Conservation (phyloP, 1,140 invertebrate genomes). For the Drosophila ficusphila region DNA sequence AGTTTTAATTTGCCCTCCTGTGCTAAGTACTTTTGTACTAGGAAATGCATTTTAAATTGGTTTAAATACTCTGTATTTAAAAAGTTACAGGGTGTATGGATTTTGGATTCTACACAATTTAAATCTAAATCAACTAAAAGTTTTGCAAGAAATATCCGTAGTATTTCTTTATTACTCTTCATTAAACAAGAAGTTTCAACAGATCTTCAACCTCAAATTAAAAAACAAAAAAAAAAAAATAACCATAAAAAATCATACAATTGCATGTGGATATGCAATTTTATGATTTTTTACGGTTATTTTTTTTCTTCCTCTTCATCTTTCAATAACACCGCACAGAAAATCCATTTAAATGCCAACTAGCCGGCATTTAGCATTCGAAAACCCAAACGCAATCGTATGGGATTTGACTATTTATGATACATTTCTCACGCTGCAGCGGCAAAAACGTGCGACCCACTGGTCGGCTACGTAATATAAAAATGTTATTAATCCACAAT, state of each 20-base stretch:
- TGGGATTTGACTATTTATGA: background rate
- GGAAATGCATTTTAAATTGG: constrained; percentile 25
- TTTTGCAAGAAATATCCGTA: too few relatives aligned
- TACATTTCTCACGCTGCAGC: constrained; percentile 23
- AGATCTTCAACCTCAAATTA: background rate
- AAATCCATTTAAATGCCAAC: constrained; percentile 1
- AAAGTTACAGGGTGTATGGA: background rate
- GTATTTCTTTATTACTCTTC: too few relatives aligned
- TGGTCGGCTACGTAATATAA: constrained; percentile 51
- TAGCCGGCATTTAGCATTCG: constrained; percentile 2
- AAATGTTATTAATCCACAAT: constrained; percentile 23
- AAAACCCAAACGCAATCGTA: background rate
- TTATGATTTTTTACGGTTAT: too few relatives aligned
- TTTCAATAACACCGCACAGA: background rate
- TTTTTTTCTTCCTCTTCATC: too few relatives aligned
- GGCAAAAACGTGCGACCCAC: constrained; percentile 46
- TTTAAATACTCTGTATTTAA: background rate
- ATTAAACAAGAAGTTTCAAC: too few relatives aligned
- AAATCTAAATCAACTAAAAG: too few relatives aligned
- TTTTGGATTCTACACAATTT: too few relatives aligned
- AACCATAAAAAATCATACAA: too few relatives aligned
- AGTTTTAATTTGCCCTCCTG: constrained; percentile 13
- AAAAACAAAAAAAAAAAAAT: too few relatives aligned
- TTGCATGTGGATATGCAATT: too few relatives aligned
- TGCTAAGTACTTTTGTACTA: constrained; percentile 1